Percentiles rank a stretch among this genome's conserved stretches.
phyloP scores from a whole-genome alignment of 2,113 vertebrate genomes.

The Struthidea cinerea region DNA sequence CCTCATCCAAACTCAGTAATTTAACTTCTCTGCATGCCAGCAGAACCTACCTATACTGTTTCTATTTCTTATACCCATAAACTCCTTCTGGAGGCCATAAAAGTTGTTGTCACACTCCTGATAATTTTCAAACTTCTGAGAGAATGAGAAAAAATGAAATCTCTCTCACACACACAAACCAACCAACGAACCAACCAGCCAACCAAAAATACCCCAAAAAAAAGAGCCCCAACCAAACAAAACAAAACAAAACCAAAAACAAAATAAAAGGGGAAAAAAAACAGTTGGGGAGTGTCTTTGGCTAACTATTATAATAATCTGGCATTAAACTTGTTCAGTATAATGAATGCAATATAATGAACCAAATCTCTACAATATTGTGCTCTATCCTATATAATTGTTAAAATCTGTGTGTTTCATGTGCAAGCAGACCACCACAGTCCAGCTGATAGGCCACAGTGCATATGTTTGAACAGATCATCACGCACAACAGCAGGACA shows the following conservation, averaged over 20 bases:
- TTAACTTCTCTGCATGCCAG: not conserved
- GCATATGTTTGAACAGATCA: not conserved
- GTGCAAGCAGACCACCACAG: not conserved
- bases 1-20: not conserved
- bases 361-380: not conserved
- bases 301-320: not conserved
- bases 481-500: not conserved
- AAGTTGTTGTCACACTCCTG: not conserved
- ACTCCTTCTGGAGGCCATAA: not conserved
- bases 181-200: not conserved
- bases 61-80: not conserved
- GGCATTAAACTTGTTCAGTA: not conserved
- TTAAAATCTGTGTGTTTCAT: not conserved
- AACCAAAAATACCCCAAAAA: not conserved
- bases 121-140: not conserved
- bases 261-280: no score
- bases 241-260: no score
- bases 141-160: not conserved
- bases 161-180: no score
- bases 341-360: not conserved
- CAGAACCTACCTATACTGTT: not conserved
- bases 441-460: not conserved
- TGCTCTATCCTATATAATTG: not conserved
- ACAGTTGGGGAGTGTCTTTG: accelerated
- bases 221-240: not conserved